Conservation (phyloP, 2,888 invertebrate species). For the Nomada fabriciana region DNA sequence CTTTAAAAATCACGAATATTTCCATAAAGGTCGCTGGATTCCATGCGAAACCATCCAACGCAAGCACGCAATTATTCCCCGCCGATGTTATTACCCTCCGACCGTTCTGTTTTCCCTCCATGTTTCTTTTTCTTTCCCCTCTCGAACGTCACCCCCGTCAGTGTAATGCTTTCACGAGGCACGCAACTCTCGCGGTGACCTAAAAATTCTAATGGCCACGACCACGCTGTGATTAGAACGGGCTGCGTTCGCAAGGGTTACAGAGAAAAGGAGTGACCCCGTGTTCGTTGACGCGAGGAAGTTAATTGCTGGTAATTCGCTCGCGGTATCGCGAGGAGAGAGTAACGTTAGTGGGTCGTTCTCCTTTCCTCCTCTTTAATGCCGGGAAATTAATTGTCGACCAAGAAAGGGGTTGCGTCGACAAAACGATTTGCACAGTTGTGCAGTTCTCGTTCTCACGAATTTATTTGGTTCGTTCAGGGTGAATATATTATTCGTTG, state of each 20-base stretch:
- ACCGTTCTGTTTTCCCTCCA: too few relatives aligned
- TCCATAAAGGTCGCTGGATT: not conserved
- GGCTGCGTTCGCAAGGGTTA: conserved; percentile 16
- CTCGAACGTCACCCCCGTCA: not conserved
- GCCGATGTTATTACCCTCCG: conserved; percentile 13
- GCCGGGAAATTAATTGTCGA: conserved; percentile 33
- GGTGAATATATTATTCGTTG: too few relatives aligned
- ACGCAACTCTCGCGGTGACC: conserved; percentile 44
- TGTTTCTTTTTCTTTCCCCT: not conserved
- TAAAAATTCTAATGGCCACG: conserved; percentile 45
- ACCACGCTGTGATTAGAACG: conserved; percentile 44
- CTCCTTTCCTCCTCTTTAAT: not conserved
- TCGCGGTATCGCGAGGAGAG: conserved; percentile 22
- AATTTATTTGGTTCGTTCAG: too few relatives aligned
- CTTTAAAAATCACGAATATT: not conserved
- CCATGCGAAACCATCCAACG: conserved; percentile 8
- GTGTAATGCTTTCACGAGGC: conserved; percentile 35
- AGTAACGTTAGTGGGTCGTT: conserved; percentile 9
- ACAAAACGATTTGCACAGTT: not conserved
- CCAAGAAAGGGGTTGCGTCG: not conserved
- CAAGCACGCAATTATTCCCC: conserved; percentile 32
- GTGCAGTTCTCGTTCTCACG: too few relatives aligned
- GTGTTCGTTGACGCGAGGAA: conserved; percentile 1
- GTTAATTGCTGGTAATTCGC: conserved; percentile 42
- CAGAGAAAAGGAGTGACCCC: conserved; percentile 48